Base-by-base conservation (phyloP, 2,113 vertebrate species). In the Triplophysa dalaica region DNA sequence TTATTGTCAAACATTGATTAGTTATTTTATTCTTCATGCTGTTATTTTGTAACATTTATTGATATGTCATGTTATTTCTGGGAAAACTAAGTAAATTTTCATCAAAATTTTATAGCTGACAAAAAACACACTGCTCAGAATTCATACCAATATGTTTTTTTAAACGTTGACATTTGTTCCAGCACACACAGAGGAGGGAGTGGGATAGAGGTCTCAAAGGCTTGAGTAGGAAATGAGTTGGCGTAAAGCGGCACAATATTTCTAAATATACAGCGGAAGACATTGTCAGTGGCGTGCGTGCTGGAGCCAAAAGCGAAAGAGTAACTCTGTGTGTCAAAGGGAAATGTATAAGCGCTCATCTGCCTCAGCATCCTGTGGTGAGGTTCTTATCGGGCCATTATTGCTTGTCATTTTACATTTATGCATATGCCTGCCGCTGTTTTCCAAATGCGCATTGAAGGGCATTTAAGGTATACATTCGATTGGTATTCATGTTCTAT, bases 201-300 rank as follows among this genome's bases (percentile, higher is more conserved):
- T 9, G 50, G 67, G 45, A 14, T 11, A 52, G 45, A 17, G 45
- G 21, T 70, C 16, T 50, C 4, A 50, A 14, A 50, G 21, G 4
- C 45, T 70, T 17, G 7, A 17, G 43, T 45, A 68, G 70, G 54
- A 73, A 73, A 60, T 73, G 70, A 73, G 70, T 73, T 73, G 70
- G 70, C 19, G 69, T 5, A 19, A 56, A 45, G 48, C 33, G 29
- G n/a, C n/a, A 12, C n/a, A 1, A 8, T 4, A 54, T 12, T 58
- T 72, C 52, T 56, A 26, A 58, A 72, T 72, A 58, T 58, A 41
- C 52, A 72, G 52, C n/a, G 52, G 70, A 72, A 72, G 70, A 58
- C 4, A 21, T 13, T 50, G 45, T 22, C 45, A 50, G 67, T 8
- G 43, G 43, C 1, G 22, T n/a, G 29, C 52, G 38, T 4, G 16